A percentile compares a stretch with the other conserved stretches of the same genome.
Conservation (phyloP, 2,113 vertebrate genomes). For the Passer domesticus region DNA sequence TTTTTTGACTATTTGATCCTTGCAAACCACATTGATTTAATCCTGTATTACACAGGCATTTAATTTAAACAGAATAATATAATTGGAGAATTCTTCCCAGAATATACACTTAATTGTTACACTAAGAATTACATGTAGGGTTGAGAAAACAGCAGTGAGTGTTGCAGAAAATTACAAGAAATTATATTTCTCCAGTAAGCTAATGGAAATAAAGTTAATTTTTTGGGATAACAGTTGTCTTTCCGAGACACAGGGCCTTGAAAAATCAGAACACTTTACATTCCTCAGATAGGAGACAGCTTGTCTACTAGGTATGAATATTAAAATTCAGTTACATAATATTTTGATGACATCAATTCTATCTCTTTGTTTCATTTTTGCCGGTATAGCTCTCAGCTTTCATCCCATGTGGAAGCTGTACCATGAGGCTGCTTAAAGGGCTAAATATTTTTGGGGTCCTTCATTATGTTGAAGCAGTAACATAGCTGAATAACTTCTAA, state of each 20-base stretch:
- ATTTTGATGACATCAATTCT: background rate
- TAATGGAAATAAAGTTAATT: background rate
- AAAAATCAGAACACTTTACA: background rate
- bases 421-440: background rate
- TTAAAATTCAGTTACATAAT: background rate
- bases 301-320: background rate
- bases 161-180: background rate
- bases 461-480: background rate
- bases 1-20: background rate
- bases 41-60: background rate
- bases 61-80: background rate
- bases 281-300: background rate
- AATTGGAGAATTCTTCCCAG: background rate
- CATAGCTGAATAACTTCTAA: background rate
- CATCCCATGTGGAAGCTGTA: background rate
- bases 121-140: background rate
- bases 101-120: background rate
- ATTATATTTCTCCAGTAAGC: background rate
- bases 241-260: background rate
- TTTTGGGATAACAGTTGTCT: background rate
- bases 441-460: background rate
- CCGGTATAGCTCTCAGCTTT: background rate
- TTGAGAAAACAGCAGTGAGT: background rate
- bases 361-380: background rate
- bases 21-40: background rate